These are phyloP conservation scores for Vanessa cardui DNA, from an alignment of 2,888 invertebrate genomes.

Conservation along the genomic window DNA sequence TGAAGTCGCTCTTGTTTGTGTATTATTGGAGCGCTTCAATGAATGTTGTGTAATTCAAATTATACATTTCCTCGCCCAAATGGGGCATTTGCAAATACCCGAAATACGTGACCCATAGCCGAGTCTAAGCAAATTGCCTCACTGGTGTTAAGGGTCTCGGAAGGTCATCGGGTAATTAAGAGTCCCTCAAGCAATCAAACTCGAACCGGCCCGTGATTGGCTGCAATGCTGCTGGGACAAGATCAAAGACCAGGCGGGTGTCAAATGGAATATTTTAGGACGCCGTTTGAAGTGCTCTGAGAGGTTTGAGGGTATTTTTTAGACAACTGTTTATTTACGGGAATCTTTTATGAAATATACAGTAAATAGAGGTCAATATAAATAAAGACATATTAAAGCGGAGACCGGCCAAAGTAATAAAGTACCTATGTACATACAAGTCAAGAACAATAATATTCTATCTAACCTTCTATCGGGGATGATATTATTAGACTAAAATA, in stretches of 20 bases:
- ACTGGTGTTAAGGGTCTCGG: slow-evolving; percentile 64
- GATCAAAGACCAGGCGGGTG: slow-evolving; percentile 67
- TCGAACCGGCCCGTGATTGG: slow-evolving; percentile 71
- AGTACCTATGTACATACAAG: too few relatives aligned
- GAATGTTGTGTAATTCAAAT: slow-evolving; percentile 5
- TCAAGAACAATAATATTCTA: too few relatives aligned
- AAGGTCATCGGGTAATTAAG: slow-evolving; percentile 80
- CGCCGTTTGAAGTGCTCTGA: slow-evolving; percentile 56
- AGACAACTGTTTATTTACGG: slow-evolving; percentile 27
- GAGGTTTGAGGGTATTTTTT: slow-evolving; percentile 34
- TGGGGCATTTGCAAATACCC: slow-evolving; percentile 10
- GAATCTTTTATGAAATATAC: not conserved
- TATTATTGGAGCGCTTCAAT: not conserved
- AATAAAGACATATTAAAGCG: too few relatives aligned
- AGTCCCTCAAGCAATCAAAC: slow-evolving; percentile 78
- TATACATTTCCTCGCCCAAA: slow-evolving; percentile 4
- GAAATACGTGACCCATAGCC: slow-evolving; percentile 15
- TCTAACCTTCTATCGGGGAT: too few relatives aligned
- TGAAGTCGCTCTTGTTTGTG: too few relatives aligned
- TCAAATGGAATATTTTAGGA: slow-evolving; percentile 79
- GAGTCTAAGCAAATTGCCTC: slow-evolving; percentile 11
- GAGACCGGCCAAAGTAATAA: too few relatives aligned
- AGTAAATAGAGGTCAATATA: not conserved
- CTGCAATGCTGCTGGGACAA: slow-evolving; percentile 55
- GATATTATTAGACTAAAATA: too few relatives aligned